These are phyloP conservation scores for Mesocentrotus franciscanus DNA, from an alignment of 53 echinoderm and acorn worm species.

Conservation along the genomic window DNA sequence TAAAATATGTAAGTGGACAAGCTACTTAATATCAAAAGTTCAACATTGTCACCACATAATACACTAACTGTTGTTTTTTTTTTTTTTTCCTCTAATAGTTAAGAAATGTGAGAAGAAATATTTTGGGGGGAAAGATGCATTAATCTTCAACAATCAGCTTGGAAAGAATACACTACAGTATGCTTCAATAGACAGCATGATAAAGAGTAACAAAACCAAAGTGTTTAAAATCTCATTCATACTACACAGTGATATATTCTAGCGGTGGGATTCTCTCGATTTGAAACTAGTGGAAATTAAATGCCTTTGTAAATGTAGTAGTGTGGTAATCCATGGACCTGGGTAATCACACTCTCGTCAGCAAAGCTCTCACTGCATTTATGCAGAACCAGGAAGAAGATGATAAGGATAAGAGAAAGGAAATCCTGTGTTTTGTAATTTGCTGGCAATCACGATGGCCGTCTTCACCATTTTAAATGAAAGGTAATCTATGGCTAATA, in stretches of 20 bases:
- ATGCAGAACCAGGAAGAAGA: conserved; percentile 28
- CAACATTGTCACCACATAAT: too few relatives aligned
- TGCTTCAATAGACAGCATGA: neutral
- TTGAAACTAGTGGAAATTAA: neutral
- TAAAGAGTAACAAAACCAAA: neutral
- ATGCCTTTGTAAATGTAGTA: neutral
- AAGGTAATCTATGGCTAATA: neutral
- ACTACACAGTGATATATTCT: neutral
- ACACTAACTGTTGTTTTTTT: too few relatives aligned
- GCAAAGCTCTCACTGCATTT: neutral
- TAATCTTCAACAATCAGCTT: neutral
- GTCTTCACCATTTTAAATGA: conserved; percentile 3
- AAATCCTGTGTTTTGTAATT: conserved; percentile 37
- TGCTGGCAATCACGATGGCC: neutral
- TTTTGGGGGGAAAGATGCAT: neutral
- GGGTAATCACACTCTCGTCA: neutral
- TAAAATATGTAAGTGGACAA: too few relatives aligned
- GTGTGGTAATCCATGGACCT: neutral
- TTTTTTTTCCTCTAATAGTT: too few relatives aligned
- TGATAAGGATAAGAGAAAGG: conserved; percentile 32
- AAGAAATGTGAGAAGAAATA: too few relatives aligned
- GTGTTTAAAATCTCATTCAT: neutral
- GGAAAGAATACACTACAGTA: neutral
- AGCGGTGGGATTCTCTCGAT: neutral
- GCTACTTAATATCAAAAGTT: too few relatives aligned